Percentiles rank a stretch among this genome's conserved stretches.
Conservation (phyloP, 1,140 invertebrate genomes). For the Atopsyche davidsoni region DNA sequence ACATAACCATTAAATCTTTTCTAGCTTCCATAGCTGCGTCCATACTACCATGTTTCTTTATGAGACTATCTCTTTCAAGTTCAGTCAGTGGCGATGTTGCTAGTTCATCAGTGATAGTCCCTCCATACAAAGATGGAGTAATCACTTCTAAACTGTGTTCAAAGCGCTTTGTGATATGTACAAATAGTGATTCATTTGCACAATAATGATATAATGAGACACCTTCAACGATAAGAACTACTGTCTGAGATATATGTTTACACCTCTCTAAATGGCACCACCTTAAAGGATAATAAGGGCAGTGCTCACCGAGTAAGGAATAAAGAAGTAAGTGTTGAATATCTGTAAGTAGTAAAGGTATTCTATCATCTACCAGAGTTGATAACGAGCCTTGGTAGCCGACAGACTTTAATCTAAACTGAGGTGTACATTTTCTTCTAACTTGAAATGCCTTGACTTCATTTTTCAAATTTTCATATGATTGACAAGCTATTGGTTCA, state of each 20-base stretch:
- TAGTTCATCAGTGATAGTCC: constrained; percentile 68
- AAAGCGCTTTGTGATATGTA: constrained; percentile 53
- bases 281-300: constrained; percentile 59
- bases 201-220: constrained; percentile 67
- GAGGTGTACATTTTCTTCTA: constrained; percentile 54
- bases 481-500: too few species aligned
- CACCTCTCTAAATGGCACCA: constrained; percentile 79
- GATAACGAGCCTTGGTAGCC: constrained; percentile 56
- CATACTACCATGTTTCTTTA: constrained; percentile 61
- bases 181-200: constrained; percentile 57
- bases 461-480: constrained; percentile 49
- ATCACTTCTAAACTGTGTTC: constrained; percentile 64
- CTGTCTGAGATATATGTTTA: constrained; percentile 60
- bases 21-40: constrained; percentile 58
- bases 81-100: constrained; percentile 67
- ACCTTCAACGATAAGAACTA: constrained; percentile 72
- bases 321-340: constrained; percentile 76
- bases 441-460: constrained; percentile 45
- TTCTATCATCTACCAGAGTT: constrained; percentile 48
- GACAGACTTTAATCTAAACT: constrained; percentile 53
- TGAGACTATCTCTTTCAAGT: constrained; percentile 56
- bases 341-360: constrained; percentile 75
- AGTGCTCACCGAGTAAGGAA: constrained; percentile 64
- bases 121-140: constrained; percentile 63
- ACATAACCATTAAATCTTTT: constrained; percentile 59